Percentiles rank a stretch among this genome's conserved stretches.
Conservation (phyloP, 2,888 invertebrate genomes). For the Caenorhabditis japonica region DNA sequence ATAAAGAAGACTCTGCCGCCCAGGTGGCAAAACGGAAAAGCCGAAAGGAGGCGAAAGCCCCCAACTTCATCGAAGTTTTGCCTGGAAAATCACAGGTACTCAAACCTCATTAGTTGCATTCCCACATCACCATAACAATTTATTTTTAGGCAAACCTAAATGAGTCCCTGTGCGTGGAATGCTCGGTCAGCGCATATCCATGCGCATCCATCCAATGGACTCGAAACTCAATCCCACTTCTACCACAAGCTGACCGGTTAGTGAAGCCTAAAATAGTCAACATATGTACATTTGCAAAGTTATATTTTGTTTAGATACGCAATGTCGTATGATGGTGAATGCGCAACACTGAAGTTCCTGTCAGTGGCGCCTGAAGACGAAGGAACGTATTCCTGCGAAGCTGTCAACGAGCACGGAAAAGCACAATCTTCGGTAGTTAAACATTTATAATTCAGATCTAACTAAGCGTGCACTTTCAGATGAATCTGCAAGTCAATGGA, state of each 20-base stretch:
- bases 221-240: conserved; percentile 68
- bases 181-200: conserved; percentile 74
- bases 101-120: neutral
- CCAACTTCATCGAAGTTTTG: conserved; percentile 73
- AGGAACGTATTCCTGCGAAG: conserved; percentile 84
- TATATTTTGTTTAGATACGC: conserved; percentile 46
- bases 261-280: no score
- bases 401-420: conserved; percentile 86
- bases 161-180: conserved; percentile 73
- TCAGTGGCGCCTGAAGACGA: conserved; percentile 59
- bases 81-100: conserved; percentile 67
- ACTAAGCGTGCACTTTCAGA: conserved; percentile 53
- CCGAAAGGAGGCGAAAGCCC: conserved; percentile 65
- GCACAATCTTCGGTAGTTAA: conserved; percentile 81
- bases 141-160: conserved; percentile 58
- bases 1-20: conserved; percentile 57
- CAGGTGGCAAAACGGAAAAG: conserved; percentile 56
- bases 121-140: neutral
- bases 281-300: no score
- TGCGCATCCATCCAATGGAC: conserved; percentile 72
- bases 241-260: conserved; percentile 67
- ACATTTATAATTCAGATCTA: neutral
- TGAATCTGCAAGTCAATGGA: conserved; percentile 65
- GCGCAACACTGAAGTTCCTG: conserved; percentile 71
- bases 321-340: conserved; percentile 77